These are phyloP conservation scores for Sarcophaga bullata DNA, from an alignment of 1,140 invertebrate genomes.

Conservation along the genomic window DNA sequence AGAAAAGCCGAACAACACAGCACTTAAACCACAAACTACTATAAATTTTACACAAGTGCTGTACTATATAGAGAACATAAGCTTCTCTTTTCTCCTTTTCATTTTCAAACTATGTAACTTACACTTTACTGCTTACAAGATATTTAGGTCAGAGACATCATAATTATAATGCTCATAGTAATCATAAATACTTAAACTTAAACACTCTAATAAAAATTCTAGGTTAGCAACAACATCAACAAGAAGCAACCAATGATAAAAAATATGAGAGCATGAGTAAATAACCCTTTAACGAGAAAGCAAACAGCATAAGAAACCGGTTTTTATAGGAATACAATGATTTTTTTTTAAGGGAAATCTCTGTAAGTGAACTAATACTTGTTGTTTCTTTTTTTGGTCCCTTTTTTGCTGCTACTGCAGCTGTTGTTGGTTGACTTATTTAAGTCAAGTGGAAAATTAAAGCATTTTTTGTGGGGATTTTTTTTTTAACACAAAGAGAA, in stretches of 20 bases:
- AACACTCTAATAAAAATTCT: neutral
- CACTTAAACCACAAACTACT: conserved; percentile 4
- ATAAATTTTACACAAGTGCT: conserved; percentile 2
- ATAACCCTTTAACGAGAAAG: no score
- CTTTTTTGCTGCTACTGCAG: neutral
- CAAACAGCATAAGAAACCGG: no score
- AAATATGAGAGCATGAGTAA: no score
- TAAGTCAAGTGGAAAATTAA: conserved; percentile 24
- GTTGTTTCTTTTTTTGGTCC: no score
- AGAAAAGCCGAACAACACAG: neutral
- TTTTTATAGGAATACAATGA: no score
- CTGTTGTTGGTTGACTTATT: neutral
- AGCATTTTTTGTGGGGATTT: neutral
- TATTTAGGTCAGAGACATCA: conserved; percentile 18
- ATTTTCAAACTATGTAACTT: neutral
- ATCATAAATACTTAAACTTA: conserved; percentile 15
- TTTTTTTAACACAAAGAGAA: no score
- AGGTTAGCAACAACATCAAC: no score
- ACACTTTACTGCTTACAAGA: neutral
- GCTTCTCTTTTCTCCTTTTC: neutral
- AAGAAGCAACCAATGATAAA: no score
- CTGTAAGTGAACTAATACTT: no score
- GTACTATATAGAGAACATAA: no score
- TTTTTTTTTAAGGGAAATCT: no score
- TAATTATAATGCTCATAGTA: neutral